These are phyloP conservation scores for Hydractinia symbiolongicarpus DNA, from an alignment of 30 jellyfish, hydroid and myxozoan species.

Conservation along the genomic window DNA sequence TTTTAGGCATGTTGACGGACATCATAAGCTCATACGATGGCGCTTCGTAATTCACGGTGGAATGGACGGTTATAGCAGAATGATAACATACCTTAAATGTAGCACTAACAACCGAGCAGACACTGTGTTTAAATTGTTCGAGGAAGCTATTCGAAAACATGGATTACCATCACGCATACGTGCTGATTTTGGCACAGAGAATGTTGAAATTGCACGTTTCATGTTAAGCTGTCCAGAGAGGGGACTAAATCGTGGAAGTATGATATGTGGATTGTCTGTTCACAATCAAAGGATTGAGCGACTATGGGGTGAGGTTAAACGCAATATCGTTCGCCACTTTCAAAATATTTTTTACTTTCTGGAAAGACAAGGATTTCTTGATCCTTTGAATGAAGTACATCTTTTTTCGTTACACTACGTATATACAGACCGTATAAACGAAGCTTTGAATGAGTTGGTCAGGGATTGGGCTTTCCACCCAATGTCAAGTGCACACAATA, in stretches of 20 bases:
- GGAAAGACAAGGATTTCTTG: background rate
- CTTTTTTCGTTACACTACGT: constrained; percentile 4
- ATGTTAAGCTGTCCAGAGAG: background rate
- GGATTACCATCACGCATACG: constrained; percentile 18
- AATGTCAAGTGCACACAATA: constrained; percentile 4
- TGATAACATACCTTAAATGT: background rate
- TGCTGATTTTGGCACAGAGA: constrained; percentile 25
- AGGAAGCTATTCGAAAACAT: constrained; percentile 13
- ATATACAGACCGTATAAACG: constrained; percentile 1
- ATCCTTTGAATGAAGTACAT: constrained; percentile 19
- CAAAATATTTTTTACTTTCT: background rate
- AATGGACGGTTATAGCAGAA: constrained; percentile 21
- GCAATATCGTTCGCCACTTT: background rate
- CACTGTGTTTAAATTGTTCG: constrained; percentile 11
- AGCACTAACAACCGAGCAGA: background rate
- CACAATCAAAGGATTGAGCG: constrained; percentile 36
- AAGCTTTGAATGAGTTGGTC: constrained; percentile 15
- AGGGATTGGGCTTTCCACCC: constrained; percentile 31
- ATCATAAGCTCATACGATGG: too few relatives aligned
- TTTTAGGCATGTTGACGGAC: constrained; percentile 39
- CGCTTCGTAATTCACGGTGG: constrained; percentile 31
- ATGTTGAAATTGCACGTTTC: background rate
- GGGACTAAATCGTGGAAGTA: background rate
- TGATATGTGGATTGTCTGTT: constrained; percentile 12
- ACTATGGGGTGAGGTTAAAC: constrained; percentile 10